A percentile compares a stretch with the other conserved stretches of the same genome.
These are phyloP conservation scores for Hemibates koningsi DNA, from an alignment of 2,113 vertebrate species.

Conservation along the genomic window DNA sequence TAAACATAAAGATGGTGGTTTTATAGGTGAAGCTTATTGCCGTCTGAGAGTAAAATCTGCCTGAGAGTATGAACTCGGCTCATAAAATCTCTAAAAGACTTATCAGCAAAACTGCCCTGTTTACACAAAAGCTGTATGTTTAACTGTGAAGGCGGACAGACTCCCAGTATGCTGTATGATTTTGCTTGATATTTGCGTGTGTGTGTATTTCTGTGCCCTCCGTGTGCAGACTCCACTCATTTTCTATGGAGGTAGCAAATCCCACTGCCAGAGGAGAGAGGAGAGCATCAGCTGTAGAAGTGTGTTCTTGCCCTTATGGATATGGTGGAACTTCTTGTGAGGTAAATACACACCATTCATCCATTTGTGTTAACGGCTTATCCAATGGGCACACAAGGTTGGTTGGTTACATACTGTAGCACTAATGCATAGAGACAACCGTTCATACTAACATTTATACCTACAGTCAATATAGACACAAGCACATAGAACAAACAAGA, in stretches of 20 bases:
- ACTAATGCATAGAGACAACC: background rate
- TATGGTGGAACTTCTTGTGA: conserved; percentile 65
- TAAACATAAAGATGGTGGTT: background rate
- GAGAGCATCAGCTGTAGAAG: conserved; percentile 55
- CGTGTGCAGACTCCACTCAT: conserved; percentile 49
- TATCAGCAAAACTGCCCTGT: background rate
- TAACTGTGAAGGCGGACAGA: background rate
- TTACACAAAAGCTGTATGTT: background rate
- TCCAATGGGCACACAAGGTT: background rate
- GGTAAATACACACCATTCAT: conserved; percentile 26
- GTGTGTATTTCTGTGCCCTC: background rate
- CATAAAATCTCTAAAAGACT: background rate
- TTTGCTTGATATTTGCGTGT: background rate
- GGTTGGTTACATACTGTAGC: background rate
- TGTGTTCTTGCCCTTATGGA: conserved; percentile 58
- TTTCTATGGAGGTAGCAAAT: conserved; percentile 57
- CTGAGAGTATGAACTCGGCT: background rate
- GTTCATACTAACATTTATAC: background rate
- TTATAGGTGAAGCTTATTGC: background rate
- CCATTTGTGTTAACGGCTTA: background rate
- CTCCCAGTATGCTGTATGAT: background rate
- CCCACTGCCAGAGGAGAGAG: conserved; percentile 25
- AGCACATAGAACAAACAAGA: background rate
- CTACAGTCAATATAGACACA: background rate
- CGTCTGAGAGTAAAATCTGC: background rate